Conservation (phyloP, 1,140 invertebrate species). For the Drosophila pallidifrons region DNA sequence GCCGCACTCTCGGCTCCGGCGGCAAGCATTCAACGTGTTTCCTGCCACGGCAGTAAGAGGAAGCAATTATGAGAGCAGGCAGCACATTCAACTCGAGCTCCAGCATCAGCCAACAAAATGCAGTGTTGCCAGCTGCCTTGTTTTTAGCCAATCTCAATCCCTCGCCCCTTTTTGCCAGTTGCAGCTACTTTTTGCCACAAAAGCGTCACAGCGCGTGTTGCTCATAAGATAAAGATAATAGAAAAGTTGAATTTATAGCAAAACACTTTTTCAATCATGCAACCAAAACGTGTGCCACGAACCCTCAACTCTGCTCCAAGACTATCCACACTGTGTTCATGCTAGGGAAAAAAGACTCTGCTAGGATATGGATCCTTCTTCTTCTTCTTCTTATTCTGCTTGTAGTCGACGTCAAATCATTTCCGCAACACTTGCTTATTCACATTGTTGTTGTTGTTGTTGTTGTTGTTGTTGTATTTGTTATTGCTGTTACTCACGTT, state of each 20-base stretch:
- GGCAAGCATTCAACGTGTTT: conserved; percentile 20
- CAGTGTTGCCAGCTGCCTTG: conserved; percentile 14
- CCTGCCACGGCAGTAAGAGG: conserved; percentile 45
- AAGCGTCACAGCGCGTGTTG: conserved; percentile 51
- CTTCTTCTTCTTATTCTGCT: conserved; percentile 10
- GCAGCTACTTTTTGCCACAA: conserved; percentile 30
- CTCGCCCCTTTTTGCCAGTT: not conserved
- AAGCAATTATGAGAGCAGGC: conserved; percentile 60
- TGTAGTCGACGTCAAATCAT: conserved; percentile 64
- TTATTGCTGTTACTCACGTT: conserved; percentile 4
- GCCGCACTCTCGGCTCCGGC: too few species aligned
- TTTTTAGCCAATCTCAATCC: not conserved
- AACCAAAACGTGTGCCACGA: conserved; percentile 44
- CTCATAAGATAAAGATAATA: conserved; percentile 70
- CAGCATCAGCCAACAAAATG: conserved; percentile 5
- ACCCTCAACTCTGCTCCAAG: not conserved
- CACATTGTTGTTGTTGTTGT: conserved; percentile 42
- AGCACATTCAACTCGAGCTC: conserved; percentile 43
- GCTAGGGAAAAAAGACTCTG: not conserved
- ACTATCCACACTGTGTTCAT: not conserved
- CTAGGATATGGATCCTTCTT: conserved; percentile 21
- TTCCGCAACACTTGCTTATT: conserved; percentile 78
- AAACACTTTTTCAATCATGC: conserved; percentile 76
- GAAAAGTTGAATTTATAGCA: conserved; percentile 72
- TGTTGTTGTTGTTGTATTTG: conserved; percentile 22